A percentile compares a stretch with the other conserved stretches of the same genome.
Conservation (phyloP, 2,888 invertebrate species). For the Melanchra persicariae region DNA sequence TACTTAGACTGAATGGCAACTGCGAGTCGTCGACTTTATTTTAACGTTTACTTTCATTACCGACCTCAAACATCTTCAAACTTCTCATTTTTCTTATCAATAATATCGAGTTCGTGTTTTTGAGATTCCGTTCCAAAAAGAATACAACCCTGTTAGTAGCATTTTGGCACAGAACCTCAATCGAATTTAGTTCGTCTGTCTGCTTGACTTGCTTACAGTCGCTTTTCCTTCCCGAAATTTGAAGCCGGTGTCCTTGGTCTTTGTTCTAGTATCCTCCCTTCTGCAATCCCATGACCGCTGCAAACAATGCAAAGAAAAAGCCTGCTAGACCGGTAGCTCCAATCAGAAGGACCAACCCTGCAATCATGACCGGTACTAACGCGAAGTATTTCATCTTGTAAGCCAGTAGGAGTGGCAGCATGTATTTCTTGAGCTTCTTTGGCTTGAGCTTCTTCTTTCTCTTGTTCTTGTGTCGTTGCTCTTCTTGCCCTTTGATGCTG, state of each 20-base stretch:
- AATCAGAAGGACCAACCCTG: constrained; percentile 93
- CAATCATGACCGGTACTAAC: constrained; percentile 94
- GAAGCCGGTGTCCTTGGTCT: constrained; percentile 62
- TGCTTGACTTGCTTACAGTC: constrained; percentile 36
- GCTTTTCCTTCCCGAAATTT: constrained; percentile 46
- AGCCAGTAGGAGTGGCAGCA: constrained; percentile 94
- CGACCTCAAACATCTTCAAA: constrained; percentile 51
- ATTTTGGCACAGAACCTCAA: constrained; percentile 38
- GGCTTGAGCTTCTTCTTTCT: constrained; percentile 81
- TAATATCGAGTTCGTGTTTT: constrained; percentile 27
- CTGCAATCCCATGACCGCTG: constrained; percentile 95
- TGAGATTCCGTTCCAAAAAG: constrained; percentile 38
- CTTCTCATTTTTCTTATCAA: not conserved
- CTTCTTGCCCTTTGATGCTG: constrained; percentile 63
- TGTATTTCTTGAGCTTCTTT: constrained; percentile 92
- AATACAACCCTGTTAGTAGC: constrained; percentile 42
- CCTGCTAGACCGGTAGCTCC: constrained; percentile 96
- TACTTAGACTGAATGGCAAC: constrained; percentile 68
- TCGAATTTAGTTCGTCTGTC: constrained; percentile 59
- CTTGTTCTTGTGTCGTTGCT: constrained; percentile 68
- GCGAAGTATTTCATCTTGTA: constrained; percentile 96
- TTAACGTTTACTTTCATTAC: constrained; percentile 34
- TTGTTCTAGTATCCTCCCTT: constrained; percentile 82
- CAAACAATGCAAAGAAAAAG: constrained; percentile 96
- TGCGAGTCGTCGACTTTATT: constrained; percentile 76